phyloP scores from a whole-genome alignment of 1,140 invertebrate species.

The Brachionus sp. region DNA sequence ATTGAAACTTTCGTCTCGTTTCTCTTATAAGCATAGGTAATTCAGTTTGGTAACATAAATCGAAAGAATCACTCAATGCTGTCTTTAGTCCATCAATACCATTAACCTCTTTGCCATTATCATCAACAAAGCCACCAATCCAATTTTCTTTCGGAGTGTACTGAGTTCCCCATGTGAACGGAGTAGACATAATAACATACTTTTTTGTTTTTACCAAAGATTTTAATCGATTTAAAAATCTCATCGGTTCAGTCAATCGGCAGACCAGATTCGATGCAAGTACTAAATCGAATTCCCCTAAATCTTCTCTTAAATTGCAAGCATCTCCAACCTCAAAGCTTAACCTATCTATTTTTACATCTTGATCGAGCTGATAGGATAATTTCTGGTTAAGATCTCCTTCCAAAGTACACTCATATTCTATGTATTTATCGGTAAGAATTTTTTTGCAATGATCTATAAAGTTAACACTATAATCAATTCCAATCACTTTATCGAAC shows the following conservation, averaged over 20 bases:
- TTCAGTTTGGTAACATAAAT: constrained; percentile 54
- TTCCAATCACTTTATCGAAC: constrained; percentile 56
- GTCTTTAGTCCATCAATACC: constrained; percentile 54
- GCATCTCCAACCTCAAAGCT: constrained; percentile 53
- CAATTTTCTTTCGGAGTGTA: constrained; percentile 56
- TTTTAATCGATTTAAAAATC: constrained; percentile 53
- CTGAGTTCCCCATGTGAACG: constrained; percentile 56
- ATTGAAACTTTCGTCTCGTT: constrained; percentile 58
- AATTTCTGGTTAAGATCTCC: constrained; percentile 48
- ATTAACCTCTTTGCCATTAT: constrained; percentile 49
- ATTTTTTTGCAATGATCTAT: constrained; percentile 54
- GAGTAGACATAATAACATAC: constrained; percentile 56
- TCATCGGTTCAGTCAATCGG: constrained; percentile 53
- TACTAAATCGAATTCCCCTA: constrained; percentile 57
- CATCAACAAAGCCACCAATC: constrained; percentile 55
- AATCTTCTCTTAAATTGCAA: constrained; percentile 52
- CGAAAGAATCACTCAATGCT: constrained; percentile 34
- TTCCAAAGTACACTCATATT: constrained; percentile 46
- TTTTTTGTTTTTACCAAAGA: constrained; percentile 46
- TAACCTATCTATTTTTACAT: constrained; percentile 48
- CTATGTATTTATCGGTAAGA: constrained; percentile 49
- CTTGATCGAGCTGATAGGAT: constrained; percentile 48
- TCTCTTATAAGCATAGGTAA: constrained; percentile 58
- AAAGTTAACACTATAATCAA: constrained; percentile 58
- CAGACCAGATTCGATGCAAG: constrained; percentile 58